phyloP scores from a whole-genome alignment of 2,797 vertebrate species.

The Tangara arthus region DNA sequence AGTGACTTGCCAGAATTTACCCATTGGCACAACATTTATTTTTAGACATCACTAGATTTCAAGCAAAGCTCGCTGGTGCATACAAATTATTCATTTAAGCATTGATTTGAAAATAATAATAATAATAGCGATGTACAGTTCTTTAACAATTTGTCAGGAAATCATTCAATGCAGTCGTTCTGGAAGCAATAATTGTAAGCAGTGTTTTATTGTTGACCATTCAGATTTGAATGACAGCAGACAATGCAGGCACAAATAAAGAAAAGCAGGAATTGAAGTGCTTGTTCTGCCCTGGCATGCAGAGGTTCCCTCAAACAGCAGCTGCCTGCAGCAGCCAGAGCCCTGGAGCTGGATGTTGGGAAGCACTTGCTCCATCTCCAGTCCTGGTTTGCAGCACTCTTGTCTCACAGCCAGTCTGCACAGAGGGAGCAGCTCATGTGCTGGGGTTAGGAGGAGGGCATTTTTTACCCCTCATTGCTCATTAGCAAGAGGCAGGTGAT shows the following conservation, averaged over 20 bases:
- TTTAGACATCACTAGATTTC: constrained; percentile 65
- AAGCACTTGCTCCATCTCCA: neutral
- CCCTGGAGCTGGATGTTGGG: neutral
- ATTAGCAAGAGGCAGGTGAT: neutral
- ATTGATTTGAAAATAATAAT: constrained; percentile 70
- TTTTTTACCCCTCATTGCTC: neutral
- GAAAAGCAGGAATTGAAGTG: neutral
- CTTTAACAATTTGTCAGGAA: constrained; percentile 40
- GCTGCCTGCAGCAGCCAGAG: neutral
- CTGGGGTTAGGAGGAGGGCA: neutral
- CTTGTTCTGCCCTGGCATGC: neutral
- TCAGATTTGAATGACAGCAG: constrained; percentile 36
- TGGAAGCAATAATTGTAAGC: constrained; percentile 48
- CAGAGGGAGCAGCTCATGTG: neutral
- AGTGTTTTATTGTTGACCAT: constrained; percentile 18
- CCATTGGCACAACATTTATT: constrained; percentile 67
- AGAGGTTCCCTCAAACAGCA: neutral
- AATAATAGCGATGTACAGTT: neutral
- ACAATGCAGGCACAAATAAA: neutral
- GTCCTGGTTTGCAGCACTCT: neutral
- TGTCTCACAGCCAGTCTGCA: neutral
- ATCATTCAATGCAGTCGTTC: constrained; percentile 31
- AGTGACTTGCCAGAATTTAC: constrained; percentile 63
- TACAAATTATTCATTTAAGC: constrained; percentile 68
- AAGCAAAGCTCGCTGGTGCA: constrained; percentile 57